A percentile compares a stretch with the other conserved stretches of the same genome.
phyloP scores from a whole-genome alignment of 1,140 invertebrate species.

The Carcinoscorpius rotundicauda region DNA sequence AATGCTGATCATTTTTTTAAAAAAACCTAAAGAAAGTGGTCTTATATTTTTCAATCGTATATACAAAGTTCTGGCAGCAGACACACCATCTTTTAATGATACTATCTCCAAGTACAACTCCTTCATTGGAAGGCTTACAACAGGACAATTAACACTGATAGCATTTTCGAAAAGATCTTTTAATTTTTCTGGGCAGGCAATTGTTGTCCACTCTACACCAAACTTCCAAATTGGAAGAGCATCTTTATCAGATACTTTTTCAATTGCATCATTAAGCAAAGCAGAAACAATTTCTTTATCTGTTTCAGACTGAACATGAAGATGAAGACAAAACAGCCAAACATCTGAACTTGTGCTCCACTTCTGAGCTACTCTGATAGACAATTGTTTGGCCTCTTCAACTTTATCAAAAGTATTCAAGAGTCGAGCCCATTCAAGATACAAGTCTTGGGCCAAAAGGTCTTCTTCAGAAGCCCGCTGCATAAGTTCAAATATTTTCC shows the following conservation, averaged over 20 bases:
- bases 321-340: slow-evolving; percentile 3
- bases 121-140: slow-evolving; percentile 8
- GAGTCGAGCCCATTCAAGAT: slow-evolving; percentile 7
- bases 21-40: slow-evolving; percentile 23
- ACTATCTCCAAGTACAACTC: slow-evolving; percentile 11
- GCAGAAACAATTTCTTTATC: no score
- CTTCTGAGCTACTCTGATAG: slow-evolving; percentile 14
- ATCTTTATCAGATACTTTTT: no score
- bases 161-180: no score
- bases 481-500: slow-evolving; percentile 11
- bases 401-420: slow-evolving; percentile 10
- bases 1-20: slow-evolving; percentile 39
- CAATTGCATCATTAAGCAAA: no score
- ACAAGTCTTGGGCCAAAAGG: neutral
- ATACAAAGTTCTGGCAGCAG: slow-evolving; percentile 5
- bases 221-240: no score
- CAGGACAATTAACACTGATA: neutral
- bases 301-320: no score
- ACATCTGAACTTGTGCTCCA: slow-evolving; percentile 20
- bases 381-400: slow-evolving; percentile 18
- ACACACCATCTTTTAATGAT: slow-evolving; percentile 1
- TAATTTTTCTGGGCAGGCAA: no score
- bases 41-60: slow-evolving; percentile 15
- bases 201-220: no score
- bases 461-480: slow-evolving; percentile 11